Base-by-base conservation (phyloP, 2,113 vertebrate species). In the Pelecanus crispus region DNA sequence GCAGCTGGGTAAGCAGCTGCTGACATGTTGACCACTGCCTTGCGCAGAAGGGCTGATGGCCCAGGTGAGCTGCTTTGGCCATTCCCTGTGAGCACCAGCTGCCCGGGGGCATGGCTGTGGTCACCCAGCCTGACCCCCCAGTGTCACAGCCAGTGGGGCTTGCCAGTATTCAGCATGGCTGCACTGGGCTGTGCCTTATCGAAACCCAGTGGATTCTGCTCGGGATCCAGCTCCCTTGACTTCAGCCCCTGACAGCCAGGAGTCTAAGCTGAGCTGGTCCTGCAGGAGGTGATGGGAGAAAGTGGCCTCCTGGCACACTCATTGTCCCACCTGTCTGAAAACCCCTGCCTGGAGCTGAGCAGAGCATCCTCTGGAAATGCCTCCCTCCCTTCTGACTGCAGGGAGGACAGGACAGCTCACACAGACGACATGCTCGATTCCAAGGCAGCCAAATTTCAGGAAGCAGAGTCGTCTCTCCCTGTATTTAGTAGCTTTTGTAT, bases 391-490 rank as follows among this genome's bases (percentile, higher is more conserved):
- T 56, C 53, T 79, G 56, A 9, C 70, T 50, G 29, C 47, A 72
- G 20, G n/a, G 22, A 65, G 26, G 67, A 42, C 44, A 36, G 86
- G 52, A 32, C 13, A 36, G 34, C 63, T 42, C 13, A 42, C 49
- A 21, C 0, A 50, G 28, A 12, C 1, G 3, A 15, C 21, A 19
- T 3, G 32, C 26, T 80, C 12, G 8, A 0, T 71, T 92, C 70
- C 42, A 28, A 49, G 31, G 74, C 38, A 84, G 53, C 1, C 22
- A 70, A 3, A 84, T 91, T 84, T 73, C 38, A 49, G 61, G 38
- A 19, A 79, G 18, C 2, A 3, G 32, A 62, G 11, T 47, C 8
- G 11, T 47, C 8, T 91, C 45, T 24, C 38, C 50, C 32, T 71
- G 11, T 58, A 3, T 93, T 77, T 53, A 12, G 45, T 8, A 49